phyloP scores from a whole-genome alignment of 30 jellyfish, hydroid and myxozoan genomes.

The Aurelia aurita region DNA sequence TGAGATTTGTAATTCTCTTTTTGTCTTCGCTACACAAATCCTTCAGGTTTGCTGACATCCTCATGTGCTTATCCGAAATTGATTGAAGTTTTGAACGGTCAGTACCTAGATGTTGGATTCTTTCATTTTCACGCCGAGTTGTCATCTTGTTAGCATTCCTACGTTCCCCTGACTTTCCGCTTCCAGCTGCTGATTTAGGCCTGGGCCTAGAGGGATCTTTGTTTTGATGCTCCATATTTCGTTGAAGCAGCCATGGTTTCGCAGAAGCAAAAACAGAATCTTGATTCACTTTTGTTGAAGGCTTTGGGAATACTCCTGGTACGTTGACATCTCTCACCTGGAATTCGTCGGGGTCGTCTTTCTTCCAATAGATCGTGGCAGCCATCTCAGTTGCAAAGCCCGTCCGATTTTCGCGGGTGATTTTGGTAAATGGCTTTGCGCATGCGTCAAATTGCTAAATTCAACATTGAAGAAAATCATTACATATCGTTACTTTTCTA shows the following conservation, averaged over 20 bases:
- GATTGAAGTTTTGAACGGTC: too few species aligned
- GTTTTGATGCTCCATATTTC: not conserved
- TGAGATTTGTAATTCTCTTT: conserved; percentile 72
- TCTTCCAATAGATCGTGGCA: conserved; percentile 44
- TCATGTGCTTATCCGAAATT: not conserved
- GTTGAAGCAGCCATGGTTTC: conserved; percentile 60
- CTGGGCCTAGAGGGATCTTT: not conserved
- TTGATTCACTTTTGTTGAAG: conserved; percentile 34
- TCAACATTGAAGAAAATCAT: too few species aligned
- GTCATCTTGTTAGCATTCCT: too few species aligned
- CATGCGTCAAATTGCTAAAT: not conserved
- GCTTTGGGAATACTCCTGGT: conserved; percentile 66
- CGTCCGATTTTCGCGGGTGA: conserved; percentile 20
- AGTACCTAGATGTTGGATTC: not conserved
- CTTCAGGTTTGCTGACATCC: conserved; percentile 46
- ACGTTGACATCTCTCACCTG: conserved; percentile 45
- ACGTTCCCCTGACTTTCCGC: not conserved
- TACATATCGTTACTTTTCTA: too few species aligned
- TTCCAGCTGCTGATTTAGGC: not conserved
- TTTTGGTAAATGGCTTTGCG: not conserved
- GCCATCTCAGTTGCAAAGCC: not conserved
- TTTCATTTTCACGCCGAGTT: not conserved
- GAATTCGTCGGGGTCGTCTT: conserved; percentile 56
- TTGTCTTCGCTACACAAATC: conserved; percentile 55
- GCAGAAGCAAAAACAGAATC: conserved; percentile 19